Evolutionary conservation across 2,797 vertebrate species (phyloP), one percentile per base, ranked within the genome.

Genomic region (Falco novaeseelandiae): DNA sequence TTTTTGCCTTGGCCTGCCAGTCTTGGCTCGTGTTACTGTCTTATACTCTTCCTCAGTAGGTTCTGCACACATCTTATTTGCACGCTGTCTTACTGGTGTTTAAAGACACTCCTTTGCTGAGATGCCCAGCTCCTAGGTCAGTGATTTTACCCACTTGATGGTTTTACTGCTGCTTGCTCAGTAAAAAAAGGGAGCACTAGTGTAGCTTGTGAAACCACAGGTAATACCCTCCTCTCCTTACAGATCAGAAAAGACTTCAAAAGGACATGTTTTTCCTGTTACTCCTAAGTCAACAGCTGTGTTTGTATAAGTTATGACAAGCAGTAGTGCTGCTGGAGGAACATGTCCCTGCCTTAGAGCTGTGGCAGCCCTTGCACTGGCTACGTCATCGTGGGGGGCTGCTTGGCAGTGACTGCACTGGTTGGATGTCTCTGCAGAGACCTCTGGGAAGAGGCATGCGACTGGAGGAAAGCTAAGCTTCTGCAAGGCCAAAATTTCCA

Each of bases 391-490:
- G 13, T 0, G 0, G 23, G 54, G 40, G 34, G 20, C 58, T 89
- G 46, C 66, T 49, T 25, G 40, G 71, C 66, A 32, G 70, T 7
- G 44, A 17, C 57, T 48, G 6, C 0, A 0, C n/a, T 49, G 34
- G 6, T 26, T 21, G 9, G 59, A 46, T 0, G 0, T 62, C 79
- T 66, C 36, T 51, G 63, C 51, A 51, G 67, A 72, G 49, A 72
- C 8, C 25, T 65, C 21, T 10, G 22, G 17, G 52, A 70, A 67
- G n/a, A 65, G 25, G 13, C 19, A 48, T 0, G 0, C 2, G 1
- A 34, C 8, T 1, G 0, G 23, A 52, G 20, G 10, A 84, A 78
- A 72, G 34, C 17, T 10, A 30, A 73, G 16, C 12, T 84, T 84
- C 62, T 61, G 34, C 70, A 63, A 20, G 25, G 67, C 30, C 17